Percentiles rank a stretch among this genome's conserved stretches.
Conservation (phyloP, 2,888 invertebrate species). For the Dorcus hopei region DNA sequence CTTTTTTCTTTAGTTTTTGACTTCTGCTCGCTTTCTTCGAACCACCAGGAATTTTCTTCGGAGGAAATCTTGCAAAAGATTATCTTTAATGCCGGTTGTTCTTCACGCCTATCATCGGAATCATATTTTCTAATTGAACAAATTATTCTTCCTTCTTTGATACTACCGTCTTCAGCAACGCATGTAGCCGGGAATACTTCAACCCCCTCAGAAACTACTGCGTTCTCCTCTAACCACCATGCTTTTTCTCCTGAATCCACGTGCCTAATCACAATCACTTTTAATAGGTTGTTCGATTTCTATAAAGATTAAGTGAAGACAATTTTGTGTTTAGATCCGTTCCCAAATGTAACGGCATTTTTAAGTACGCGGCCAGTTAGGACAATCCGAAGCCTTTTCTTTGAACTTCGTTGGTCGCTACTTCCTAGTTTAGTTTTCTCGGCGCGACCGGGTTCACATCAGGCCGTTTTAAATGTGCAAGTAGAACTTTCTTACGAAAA, state of each 20-base stretch:
- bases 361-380: too few relatives aligned
- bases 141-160: slow-evolving; percentile 14
- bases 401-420: too few relatives aligned
- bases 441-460: too few relatives aligned
- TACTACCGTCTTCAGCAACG: slow-evolving; percentile 24
- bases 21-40: slow-evolving; percentile 23
- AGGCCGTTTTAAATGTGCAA: too few relatives aligned
- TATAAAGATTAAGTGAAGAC: too few relatives aligned
- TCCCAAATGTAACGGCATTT: too few relatives aligned
- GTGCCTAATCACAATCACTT: slow-evolving; percentile 46
- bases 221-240: slow-evolving; percentile 70
- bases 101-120: slow-evolving; percentile 17
- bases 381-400: too few relatives aligned
- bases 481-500: too few relatives aligned
- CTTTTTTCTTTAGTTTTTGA: too few relatives aligned
- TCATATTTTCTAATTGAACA: slow-evolving; percentile 16
- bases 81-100: slow-evolving; percentile 11
- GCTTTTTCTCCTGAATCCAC: slow-evolving; percentile 66
- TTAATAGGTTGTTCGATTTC: not conserved
- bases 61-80: slow-evolving; percentile 4
- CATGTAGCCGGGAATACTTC: slow-evolving; percentile 40
- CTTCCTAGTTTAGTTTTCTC: too few relatives aligned
- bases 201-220: slow-evolving; percentile 65
- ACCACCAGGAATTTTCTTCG: slow-evolving; percentile 25
- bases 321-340: too few relatives aligned